Evolutionary conservation across 2,888 invertebrate species (phyloP).

Genomic region (Beris chalybata): DNA sequence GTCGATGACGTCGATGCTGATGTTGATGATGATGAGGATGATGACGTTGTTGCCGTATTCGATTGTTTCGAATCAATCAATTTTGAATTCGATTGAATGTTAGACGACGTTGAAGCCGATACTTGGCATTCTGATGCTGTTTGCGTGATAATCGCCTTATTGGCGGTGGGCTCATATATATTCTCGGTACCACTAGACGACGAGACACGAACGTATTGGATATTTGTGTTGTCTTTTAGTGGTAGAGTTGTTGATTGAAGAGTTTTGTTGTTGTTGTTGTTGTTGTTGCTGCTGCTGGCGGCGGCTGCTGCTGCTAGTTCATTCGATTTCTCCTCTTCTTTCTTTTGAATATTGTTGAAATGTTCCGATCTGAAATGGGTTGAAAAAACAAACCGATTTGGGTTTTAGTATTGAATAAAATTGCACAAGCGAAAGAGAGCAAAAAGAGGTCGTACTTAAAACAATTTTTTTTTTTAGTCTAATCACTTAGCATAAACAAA

Average conservation of each 20-base stretch:
- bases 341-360: slow-evolving; percentile 63
- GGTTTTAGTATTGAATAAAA: background rate
- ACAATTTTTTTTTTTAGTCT: slow-evolving; percentile 3
- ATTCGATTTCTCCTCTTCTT: slow-evolving; percentile 53
- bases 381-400: too few relatives aligned
- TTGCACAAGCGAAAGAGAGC: slow-evolving; percentile 19
- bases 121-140: slow-evolving; percentile 25
- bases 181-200: slow-evolving; percentile 7
- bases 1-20: slow-evolving; percentile 44
- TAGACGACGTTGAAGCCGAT: background rate
- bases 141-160: background rate
- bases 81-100: slow-evolving; percentile 1
- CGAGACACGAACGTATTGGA: slow-evolving; percentile 36
- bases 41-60: slow-evolving; percentile 61
- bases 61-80: slow-evolving; percentile 46
- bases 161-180: slow-evolving; percentile 5
- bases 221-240: slow-evolving; percentile 54
- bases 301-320: slow-evolving; percentile 45
- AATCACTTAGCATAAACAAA: slow-evolving; percentile 31
- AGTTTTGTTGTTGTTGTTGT: slow-evolving; percentile 25
- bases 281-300: slow-evolving; percentile 43
- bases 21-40: slow-evolving; percentile 60
- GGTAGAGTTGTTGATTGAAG: slow-evolving; percentile 44
- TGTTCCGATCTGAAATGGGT: slow-evolving; percentile 62
- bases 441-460: slow-evolving; percentile 29